Evolutionary conservation across 2,888 invertebrate genomes (phyloP).

Genomic region (Euzophera pinguis): DNA sequence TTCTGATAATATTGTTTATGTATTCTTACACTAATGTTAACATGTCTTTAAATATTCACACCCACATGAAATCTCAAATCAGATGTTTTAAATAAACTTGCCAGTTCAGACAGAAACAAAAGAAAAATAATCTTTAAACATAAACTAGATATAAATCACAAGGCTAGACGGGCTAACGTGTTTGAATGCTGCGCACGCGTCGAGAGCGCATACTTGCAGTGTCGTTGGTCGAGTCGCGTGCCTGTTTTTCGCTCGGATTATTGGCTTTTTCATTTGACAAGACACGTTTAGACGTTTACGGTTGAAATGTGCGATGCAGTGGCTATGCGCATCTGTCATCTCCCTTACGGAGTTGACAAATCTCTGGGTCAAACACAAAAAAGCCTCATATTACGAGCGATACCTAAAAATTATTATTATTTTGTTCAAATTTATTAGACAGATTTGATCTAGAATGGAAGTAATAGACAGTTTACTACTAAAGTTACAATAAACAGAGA

Average conservation of each 20-base stretch:
- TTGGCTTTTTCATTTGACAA: not conserved
- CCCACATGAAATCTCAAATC: not conserved
- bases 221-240: constrained; percentile 27
- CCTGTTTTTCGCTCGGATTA: constrained; percentile 7
- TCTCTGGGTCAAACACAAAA: too few species aligned
- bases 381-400: too few species aligned
- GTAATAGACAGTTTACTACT: too few species aligned
- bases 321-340: too few species aligned
- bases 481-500: too few species aligned
- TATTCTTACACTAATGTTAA: not conserved
- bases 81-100: not conserved
- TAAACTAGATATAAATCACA: constrained; percentile 10
- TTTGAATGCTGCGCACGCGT: constrained; percentile 15
- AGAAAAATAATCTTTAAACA: constrained; percentile 1
- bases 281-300: not conserved
- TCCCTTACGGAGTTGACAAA: too few species aligned
- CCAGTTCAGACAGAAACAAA: not conserved
- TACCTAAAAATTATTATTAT: too few species aligned
- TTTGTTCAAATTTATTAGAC: too few species aligned
- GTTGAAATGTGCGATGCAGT: too few species aligned
- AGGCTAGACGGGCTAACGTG: constrained; percentile 8
- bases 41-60: not conserved
- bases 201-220: constrained; percentile 15
- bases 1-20: not conserved
- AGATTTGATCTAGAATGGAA: too few species aligned